Conservation (phyloP, 1,140 invertebrate genomes). For the Nylanderia fulva region DNA sequence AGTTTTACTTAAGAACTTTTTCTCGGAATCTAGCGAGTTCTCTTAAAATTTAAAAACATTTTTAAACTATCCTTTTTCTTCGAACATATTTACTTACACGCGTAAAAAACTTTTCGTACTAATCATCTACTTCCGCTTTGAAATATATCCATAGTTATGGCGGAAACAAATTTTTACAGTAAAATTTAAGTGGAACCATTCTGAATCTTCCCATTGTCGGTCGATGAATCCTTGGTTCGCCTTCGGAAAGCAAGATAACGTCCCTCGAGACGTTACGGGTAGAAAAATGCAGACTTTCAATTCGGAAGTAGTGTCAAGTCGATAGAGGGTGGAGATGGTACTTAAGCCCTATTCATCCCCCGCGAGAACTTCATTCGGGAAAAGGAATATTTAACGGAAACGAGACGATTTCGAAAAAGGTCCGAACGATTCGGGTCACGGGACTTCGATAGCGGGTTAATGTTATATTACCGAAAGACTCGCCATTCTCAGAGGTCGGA, state of each 20-base stretch:
- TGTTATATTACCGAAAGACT: slow-evolving; percentile 71
- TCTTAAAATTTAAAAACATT: slow-evolving; percentile 18
- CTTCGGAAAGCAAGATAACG: slow-evolving; percentile 55
- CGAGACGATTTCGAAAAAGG: slow-evolving; percentile 68
- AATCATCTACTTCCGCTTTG: slow-evolving; percentile 14
- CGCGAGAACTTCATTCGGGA: slow-evolving; percentile 40
- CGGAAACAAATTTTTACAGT: slow-evolving; percentile 31
- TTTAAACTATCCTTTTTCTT: neutral
- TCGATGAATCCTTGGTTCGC: slow-evolving; percentile 24
- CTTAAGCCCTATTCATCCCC: slow-evolving; percentile 56
- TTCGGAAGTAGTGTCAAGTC: slow-evolving; percentile 11
- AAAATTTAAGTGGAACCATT: slow-evolving; percentile 56
- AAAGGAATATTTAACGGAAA: slow-evolving; percentile 67
- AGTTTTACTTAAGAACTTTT: slow-evolving; percentile 13
- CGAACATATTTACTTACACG: slow-evolving; percentile 30
- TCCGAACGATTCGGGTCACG: slow-evolving; percentile 71
- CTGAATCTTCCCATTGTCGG: slow-evolving; percentile 41
- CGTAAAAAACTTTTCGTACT: neutral
- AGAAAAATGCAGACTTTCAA: slow-evolving; percentile 53
- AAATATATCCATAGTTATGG: slow-evolving; percentile 38
- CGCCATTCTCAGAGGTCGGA: slow-evolving; percentile 61
- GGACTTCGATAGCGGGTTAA: slow-evolving; percentile 68
- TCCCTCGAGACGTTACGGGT: neutral
- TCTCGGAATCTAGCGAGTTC: neutral
- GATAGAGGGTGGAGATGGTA: slow-evolving; percentile 9